Evolutionary conservation across 2,797 vertebrate species (phyloP).

Genomic region (Coregonus sp.): DNA sequence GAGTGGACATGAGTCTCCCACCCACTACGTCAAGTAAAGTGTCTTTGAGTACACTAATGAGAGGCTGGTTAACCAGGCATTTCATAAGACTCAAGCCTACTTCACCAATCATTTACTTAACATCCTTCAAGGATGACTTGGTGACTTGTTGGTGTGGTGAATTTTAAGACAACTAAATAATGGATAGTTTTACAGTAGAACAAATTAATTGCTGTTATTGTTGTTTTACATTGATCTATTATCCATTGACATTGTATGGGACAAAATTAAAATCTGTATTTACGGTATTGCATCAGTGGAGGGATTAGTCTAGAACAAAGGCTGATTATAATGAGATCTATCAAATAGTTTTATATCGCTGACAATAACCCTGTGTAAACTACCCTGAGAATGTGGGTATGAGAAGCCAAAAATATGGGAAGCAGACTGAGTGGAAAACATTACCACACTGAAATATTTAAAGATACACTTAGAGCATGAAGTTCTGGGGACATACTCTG

Average conservation of each 20-base stretch:
- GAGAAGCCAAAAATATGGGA: neutral
- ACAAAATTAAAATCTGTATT: neutral
- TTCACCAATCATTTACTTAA: too few relatives aligned
- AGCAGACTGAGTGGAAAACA: neutral
- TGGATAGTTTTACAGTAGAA: neutral
- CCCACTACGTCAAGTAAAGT: neutral
- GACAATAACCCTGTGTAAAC: neutral
- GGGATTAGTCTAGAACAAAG: constrained; percentile 11
- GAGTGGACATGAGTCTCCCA: neutral
- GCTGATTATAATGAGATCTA: constrained; percentile 6
- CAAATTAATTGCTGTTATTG: neutral
- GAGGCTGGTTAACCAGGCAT: neutral
- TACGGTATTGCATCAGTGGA: neutral
- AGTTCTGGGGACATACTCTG: neutral
- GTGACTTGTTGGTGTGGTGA: neutral
- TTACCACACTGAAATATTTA: constrained; percentile 4
- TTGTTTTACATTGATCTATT: neutral
- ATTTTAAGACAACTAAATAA: neutral
- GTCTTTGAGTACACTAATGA: neutral
- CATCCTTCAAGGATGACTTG: neutral
- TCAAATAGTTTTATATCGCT: neutral
- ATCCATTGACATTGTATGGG: neutral
- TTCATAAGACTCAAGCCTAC: too few relatives aligned
- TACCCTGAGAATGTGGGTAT: neutral
- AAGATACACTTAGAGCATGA: neutral